Percentiles rank a stretch among this genome's conserved stretches.
Evolutionary conservation across 1,140 invertebrate species (phyloP).

Genomic region (Hermetia illucens): DNA sequence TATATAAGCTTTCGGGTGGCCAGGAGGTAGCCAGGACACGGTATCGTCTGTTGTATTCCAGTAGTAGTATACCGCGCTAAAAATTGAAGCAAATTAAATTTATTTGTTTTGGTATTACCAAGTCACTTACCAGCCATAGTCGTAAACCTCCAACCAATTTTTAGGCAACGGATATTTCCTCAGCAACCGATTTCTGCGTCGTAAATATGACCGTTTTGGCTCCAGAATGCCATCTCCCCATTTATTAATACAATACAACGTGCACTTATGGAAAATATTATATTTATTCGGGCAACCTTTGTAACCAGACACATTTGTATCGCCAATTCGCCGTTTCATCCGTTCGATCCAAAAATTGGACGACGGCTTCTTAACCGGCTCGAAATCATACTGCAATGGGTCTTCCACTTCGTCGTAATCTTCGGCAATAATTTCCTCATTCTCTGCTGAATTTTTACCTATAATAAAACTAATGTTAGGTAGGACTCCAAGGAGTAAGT

Average conservation of each 20-base stretch:
- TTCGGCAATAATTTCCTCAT: slow-evolving; percentile 80
- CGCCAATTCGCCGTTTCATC: slow-evolving; percentile 33
- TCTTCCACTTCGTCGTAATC: slow-evolving; percentile 50
- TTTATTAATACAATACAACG: slow-evolving; percentile 70
- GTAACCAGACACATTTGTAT: slow-evolving; percentile 46
- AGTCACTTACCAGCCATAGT: slow-evolving; percentile 43
- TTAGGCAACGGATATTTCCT: slow-evolving; percentile 82
- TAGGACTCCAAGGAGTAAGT: slow-evolving; percentile 6
- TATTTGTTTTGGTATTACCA: slow-evolving; percentile 5
- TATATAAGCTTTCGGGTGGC: slow-evolving; percentile 73
- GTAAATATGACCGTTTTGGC: slow-evolving; percentile 60
- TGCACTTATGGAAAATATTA: slow-evolving; percentile 91
- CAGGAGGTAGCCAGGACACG: slow-evolving; percentile 88
- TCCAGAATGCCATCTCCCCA: slow-evolving; percentile 66
- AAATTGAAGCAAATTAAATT: slow-evolving; percentile 13
- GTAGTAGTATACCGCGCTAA: slow-evolving; percentile 78
- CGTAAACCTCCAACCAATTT: slow-evolving; percentile 88
- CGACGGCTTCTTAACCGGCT: slow-evolving; percentile 18
- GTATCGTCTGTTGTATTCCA: slow-evolving; percentile 86
- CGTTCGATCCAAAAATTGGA: slow-evolving; percentile 37
- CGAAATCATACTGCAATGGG: slow-evolving; percentile 14
- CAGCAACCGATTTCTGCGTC: slow-evolving; percentile 58
- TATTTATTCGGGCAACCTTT: slow-evolving; percentile 90
- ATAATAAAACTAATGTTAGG: slow-evolving; percentile 10
- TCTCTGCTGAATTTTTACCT: slow-evolving; percentile 35